Evolutionary conservation across 2,888 invertebrate species (phyloP).

Genomic region (Salticus scenicus): DNA sequence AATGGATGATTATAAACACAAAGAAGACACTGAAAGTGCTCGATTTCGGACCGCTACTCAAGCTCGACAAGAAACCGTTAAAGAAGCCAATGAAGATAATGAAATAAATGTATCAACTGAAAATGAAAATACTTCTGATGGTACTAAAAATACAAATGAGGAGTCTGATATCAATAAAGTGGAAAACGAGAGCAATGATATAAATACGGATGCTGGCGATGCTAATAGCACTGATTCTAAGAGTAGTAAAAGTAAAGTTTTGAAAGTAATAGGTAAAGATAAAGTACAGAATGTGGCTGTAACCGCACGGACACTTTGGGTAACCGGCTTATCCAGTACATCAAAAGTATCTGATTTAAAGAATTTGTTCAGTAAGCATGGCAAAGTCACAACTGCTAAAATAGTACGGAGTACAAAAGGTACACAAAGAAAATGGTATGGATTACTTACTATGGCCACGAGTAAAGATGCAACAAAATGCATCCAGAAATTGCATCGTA

Average conservation of each 20-base stretch:
- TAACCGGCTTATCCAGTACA: slow-evolving; percentile 91
- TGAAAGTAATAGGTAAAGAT: slow-evolving; percentile 66
- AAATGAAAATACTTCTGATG: slow-evolving; percentile 10
- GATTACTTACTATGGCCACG: slow-evolving; percentile 95
- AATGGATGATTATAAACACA: slow-evolving; percentile 54
- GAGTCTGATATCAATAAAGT: slow-evolving; percentile 13
- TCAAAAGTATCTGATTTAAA: slow-evolving; percentile 96
- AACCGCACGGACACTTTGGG: slow-evolving; percentile 87
- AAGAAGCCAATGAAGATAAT: not conserved
- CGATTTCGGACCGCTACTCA: slow-evolving; percentile 48
- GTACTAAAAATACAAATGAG: not conserved
- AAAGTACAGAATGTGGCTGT: slow-evolving; percentile 53
- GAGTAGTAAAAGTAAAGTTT: slow-evolving; percentile 24
- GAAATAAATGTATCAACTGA: not conserved
- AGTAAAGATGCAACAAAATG: slow-evolving; percentile 78
- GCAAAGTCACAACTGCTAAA: slow-evolving; percentile 86
- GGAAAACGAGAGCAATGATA: not conserved
- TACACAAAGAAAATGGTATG: slow-evolving; percentile 87
- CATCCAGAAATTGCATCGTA: slow-evolving; percentile 87
- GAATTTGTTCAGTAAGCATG: slow-evolving; percentile 89
- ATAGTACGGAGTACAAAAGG: slow-evolving; percentile 93
- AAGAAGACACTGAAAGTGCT: slow-evolving; percentile 62
- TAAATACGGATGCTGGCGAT: slow-evolving; percentile 1
- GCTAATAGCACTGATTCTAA: slow-evolving; percentile 35
- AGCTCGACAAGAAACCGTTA: slow-evolving; percentile 26